Percentiles rank a stretch among this genome's conserved stretches.
Conservation (phyloP, 1,140 invertebrate species). For the Calliopsis andreniformis region DNA sequence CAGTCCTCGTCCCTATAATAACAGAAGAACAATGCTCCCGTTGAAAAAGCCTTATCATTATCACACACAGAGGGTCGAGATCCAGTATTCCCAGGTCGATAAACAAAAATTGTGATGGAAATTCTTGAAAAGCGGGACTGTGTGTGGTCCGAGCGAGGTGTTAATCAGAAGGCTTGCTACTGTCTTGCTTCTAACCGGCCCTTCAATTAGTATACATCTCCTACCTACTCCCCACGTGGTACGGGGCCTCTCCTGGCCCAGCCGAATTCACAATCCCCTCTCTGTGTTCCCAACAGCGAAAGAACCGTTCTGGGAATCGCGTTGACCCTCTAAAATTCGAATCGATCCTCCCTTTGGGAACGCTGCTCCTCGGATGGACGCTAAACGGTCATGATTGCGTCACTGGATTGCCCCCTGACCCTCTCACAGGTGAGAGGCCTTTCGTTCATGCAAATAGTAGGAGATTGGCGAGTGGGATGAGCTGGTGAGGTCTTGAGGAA, state of each 20-base stretch:
- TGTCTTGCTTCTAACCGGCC: constrained; percentile 75
- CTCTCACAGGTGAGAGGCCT: no score
- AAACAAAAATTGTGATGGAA: constrained; percentile 41
- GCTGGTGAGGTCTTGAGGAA: no score
- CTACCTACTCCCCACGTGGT: constrained; percentile 45
- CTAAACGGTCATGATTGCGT: no score
- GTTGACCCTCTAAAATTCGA: neutral
- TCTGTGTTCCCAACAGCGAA: constrained; percentile 6
- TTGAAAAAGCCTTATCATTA: constrained; percentile 11
- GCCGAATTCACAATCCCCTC: constrained; percentile 13
- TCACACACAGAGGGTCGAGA: constrained; percentile 1
- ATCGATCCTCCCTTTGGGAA: neutral
- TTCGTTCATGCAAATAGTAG: no score
- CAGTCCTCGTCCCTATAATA: neutral
- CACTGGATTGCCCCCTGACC: no score
- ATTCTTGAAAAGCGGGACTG: constrained; percentile 59
- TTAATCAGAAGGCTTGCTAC: constrained; percentile 79
- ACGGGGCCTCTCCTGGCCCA: constrained; percentile 19
- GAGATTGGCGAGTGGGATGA: no score
- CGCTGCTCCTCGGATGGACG: neutral
- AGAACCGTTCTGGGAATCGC: neutral
- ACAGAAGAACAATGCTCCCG: constrained; percentile 11
- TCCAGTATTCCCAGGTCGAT: constrained; percentile 5
- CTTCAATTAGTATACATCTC: constrained; percentile 80
- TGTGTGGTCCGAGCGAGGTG: constrained; percentile 78